Conservation (phyloP, 2,113 vertebrate genomes). For the Loxodonta africana region DNA sequence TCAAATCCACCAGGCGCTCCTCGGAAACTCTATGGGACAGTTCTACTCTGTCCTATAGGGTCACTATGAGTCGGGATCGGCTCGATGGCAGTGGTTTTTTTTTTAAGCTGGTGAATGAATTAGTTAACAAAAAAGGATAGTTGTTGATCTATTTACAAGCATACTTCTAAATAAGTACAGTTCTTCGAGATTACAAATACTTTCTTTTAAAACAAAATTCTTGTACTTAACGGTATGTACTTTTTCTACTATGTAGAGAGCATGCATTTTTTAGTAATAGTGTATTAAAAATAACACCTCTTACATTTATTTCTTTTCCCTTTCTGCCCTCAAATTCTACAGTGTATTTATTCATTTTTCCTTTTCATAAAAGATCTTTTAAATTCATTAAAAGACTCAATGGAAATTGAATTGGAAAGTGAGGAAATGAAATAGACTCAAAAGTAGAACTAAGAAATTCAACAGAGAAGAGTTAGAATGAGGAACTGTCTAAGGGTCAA, state of each 20-base stretch:
- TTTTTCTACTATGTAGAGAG: not conserved
- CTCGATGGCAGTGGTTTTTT: too few species aligned
- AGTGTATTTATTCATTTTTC: slow-evolving; percentile 30
- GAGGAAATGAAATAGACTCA: slow-evolving; percentile 43
- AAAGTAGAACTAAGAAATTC: slow-evolving; percentile 31
- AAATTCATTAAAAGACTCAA: slow-evolving; percentile 22
- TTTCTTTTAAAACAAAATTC: not conserved
- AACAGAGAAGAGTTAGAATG: not conserved
- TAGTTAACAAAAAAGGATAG: not conserved
- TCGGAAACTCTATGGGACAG: too few species aligned
- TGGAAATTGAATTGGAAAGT: slow-evolving; percentile 22
- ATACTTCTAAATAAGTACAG: not conserved
- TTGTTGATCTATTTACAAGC: not conserved
- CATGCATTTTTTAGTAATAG: not conserved
- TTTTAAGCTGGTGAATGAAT: not conserved
- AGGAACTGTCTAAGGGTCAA: not conserved
- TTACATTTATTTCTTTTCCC: not conserved
- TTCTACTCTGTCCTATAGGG: too few species aligned
- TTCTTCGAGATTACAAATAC: not conserved
- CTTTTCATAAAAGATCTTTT: not conserved
- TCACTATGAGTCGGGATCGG: too few species aligned
- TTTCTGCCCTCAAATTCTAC: slow-evolving; percentile 7
- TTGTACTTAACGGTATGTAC: not conserved
- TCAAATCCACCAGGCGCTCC: too few species aligned
- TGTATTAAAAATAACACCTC: not conserved